Conservation (phyloP, 2,888 invertebrate genomes). For the Muschampia plurimacula region DNA sequence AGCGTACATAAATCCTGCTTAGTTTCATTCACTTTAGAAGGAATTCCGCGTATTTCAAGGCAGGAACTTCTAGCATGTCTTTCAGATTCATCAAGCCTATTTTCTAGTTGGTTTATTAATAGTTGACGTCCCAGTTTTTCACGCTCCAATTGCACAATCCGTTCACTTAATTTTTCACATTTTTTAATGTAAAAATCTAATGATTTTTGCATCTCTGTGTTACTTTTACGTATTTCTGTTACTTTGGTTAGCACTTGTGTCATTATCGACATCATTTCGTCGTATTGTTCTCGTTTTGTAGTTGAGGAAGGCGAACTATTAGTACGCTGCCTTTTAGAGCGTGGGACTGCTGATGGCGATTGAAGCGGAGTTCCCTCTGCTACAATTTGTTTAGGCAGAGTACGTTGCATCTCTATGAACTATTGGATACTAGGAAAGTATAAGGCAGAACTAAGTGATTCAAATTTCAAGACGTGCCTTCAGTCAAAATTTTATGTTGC, state of each 20-base stretch:
- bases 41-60: background rate
- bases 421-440: too few relatives aligned
- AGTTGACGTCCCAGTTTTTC: background rate
- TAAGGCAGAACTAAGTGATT: too few relatives aligned
- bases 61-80: background rate
- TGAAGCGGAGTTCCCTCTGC: background rate
- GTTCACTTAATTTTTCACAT: background rate
- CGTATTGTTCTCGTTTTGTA: background rate
- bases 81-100: background rate
- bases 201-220: background rate
- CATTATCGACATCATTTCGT: background rate
- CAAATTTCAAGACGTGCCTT: too few relatives aligned
- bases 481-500: too few relatives aligned
- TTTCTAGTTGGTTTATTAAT: background rate
- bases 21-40: background rate
- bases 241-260: background rate
- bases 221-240: background rate
- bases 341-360: background rate
- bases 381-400: background rate
- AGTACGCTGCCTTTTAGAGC: background rate
- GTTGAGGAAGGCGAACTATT: background rate
- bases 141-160: background rate
- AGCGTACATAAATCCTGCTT: background rate
- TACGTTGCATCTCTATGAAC: background rate
- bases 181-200: background rate